A percentile compares a stretch with the other conserved stretches of the same genome.
These are phyloP conservation scores for Heteromurus nitidus DNA, from an alignment of 2,888 invertebrate genomes.

Conservation along the genomic window DNA sequence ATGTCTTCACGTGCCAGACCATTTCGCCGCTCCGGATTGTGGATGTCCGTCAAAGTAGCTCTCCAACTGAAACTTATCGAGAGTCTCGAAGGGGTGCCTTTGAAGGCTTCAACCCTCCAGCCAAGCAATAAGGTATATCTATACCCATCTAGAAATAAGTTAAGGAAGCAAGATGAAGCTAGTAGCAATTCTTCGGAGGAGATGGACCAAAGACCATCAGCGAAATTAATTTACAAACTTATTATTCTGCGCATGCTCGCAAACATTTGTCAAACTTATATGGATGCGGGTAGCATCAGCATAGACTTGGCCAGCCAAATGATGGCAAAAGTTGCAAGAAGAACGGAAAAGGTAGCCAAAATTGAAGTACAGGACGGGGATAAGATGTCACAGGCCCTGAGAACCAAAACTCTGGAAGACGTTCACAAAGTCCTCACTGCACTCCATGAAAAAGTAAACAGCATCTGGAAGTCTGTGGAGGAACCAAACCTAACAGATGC, in stretches of 20 bases:
- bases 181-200: no score
- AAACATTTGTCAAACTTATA: not conserved
- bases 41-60: constrained; percentile 33
- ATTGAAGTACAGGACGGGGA: no score
- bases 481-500: no score
- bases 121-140: no score
- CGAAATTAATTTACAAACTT: constrained; percentile 26
- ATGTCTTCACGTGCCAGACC: constrained; percentile 7
- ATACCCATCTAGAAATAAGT: no score
- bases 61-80: constrained; percentile 8
- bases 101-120: no score
- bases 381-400: no score
- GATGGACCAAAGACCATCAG: no score
- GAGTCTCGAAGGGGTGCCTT: no score
- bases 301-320: constrained; percentile 29
- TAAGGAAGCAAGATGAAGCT: no score
- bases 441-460: not conserved
- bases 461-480: no score
- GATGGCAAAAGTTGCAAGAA: constrained; percentile 33
- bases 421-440: not conserved
- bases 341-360: constrained; percentile 15
- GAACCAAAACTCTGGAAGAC: not conserved
- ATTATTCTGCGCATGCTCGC: constrained; percentile 19
- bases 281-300: not conserved
- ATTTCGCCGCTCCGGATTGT: constrained; percentile 48